Evolutionary conservation across 2,797 vertebrate genomes (phyloP).

Genomic region (Phoxinus dragarum): DNA sequence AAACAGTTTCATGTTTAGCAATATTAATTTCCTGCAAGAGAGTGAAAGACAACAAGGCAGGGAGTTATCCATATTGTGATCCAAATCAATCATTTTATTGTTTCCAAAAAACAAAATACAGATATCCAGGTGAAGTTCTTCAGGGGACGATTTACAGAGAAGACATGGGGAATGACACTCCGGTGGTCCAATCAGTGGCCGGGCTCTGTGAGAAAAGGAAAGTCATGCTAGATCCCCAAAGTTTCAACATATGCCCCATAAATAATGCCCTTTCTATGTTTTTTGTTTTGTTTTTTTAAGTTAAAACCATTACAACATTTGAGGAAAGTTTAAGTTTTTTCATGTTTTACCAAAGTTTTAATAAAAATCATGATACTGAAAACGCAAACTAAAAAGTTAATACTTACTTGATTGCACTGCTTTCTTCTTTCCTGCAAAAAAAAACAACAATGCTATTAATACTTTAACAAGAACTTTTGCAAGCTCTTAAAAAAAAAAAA

Average conservation of each 20-base stretch:
- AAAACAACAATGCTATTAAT: neutral
- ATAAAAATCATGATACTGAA: neutral
- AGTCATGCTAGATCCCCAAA: neutral
- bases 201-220: conserved; percentile 66
- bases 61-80: conserved; percentile 31
- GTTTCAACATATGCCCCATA: neutral
- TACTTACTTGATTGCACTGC: conserved; percentile 79
- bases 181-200: conserved; percentile 68
- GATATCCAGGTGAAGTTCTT: conserved; percentile 48
- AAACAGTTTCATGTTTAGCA: neutral
- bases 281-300: neutral
- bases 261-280: neutral
- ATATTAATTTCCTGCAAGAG: neutral
- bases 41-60: conserved; percentile 6
- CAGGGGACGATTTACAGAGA: conserved; percentile 49
- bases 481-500: neutral
- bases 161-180: neutral
- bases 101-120: conserved; percentile 57
- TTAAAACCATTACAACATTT: neutral
- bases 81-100: conserved; percentile 53
- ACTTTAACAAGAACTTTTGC: neutral
- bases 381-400: neutral
- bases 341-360: neutral
- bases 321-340: neutral
- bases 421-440: conserved; percentile 73